Base-by-base conservation (phyloP, 2,797 vertebrate species). In the Meriones psammophilus region DNA sequence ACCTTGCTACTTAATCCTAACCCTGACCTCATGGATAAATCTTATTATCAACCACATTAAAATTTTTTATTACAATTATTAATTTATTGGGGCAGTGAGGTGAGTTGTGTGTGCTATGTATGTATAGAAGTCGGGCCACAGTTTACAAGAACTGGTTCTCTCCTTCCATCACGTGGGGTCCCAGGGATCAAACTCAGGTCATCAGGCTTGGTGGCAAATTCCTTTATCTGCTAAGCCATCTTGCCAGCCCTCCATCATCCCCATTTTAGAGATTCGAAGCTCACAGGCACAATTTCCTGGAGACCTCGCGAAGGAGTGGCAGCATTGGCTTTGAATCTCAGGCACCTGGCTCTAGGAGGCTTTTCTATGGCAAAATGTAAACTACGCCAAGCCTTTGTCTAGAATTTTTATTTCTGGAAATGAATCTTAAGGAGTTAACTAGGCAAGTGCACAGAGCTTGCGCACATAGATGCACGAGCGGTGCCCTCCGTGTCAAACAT, bases 231-330 rank as follows among this genome's bases (percentile, higher is more conserved):
- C 24, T 30, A 39, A 58, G 54, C 24, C 68, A 58, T 60, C 50
- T 73, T 5, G 5, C 24, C n/a, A 73, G 26, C 24, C 54, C 26
- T 8, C 24, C 13, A 73, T 73, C 54, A 79, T 26, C 5, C 88
- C 74, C 88, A 95, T 89, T 92, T 97, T 66, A 81, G 74, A 96
- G 95, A 87, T 92, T 74, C 89, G 92, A 97, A 62, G 74, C 58
- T 36, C 39, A 94, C 26, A 83, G 30, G 92, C 60, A 10, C 46
- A 83, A 83, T 81, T 92, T 94, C 36, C 30, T 60, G 3, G n/a
- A 73, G 30, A 56, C 69, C 69, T 94, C 79, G 77, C 62, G 78
- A 15, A 33, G 33, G 83, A 81, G 91, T 50, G 26, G 42, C 26
- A 76, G 90, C 84, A 64, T 2, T 30, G 50, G 33, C 62, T 39